Base-by-base conservation (phyloP, 2,113 vertebrate genomes). In the Butastur rufipennis region DNA sequence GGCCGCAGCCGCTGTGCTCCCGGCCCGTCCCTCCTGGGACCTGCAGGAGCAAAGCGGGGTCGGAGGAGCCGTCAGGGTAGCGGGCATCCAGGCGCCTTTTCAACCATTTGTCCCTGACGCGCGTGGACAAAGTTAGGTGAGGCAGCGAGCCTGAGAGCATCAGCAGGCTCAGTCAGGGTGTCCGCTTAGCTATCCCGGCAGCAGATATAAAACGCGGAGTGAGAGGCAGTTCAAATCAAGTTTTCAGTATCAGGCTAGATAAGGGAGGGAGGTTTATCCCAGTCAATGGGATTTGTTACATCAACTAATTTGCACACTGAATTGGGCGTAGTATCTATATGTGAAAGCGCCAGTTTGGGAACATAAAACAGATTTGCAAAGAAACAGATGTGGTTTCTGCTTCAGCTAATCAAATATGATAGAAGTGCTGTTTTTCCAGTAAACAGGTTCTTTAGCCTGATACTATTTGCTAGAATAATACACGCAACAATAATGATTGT, bases 191-290 rank as follows among this genome's bases (percentile, higher is more conserved):
- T 26, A 0, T 43, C 56, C 65, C 22, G 10, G 38, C 53, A 42
- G 59, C 47, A 23, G 55, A 7, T 4, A 11, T 3, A 34, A 71
- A 78, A 55, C 2, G 31, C 1, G 15, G 27, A 75, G 34, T 4
- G 10, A 58, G 77, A 85, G 43, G 58, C 20, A 12, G 32, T 22
- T 84, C 36, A 32, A 45, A 38, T 7, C 21, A 48, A 82, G 68
- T 79, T 89, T 79, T 68, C 19, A 1, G 0, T 47, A 9, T 42
- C n/a, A 1, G 50, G 11, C 55, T 77, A 1, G 13, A 7, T 7
- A 16, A 66, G 13, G 15, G 50, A 43, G 38, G 16, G 16, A 31
- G 31, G 18, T 66, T 88, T 74, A 55, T 36, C 40, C 13, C 18
- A 7, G 2, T 32, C 80, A 25, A 22, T 1, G 15, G 18, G 48